Evolutionary conservation across 2,113 vertebrate species (phyloP).

Genomic region (Pogonocichla stellata): DNA sequence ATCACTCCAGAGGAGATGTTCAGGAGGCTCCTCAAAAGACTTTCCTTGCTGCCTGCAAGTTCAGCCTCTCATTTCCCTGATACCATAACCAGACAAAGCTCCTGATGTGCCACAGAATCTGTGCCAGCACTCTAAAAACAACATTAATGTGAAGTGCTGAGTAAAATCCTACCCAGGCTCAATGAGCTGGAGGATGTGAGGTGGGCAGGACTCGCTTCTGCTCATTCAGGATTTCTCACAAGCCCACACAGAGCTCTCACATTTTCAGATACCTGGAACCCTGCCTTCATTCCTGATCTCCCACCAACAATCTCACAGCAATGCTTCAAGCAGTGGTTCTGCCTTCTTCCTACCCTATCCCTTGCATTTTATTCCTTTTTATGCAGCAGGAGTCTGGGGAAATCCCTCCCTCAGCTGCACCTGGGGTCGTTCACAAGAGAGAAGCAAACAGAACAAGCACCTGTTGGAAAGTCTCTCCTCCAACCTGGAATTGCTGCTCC

Average conservation of each 20-base stretch:
- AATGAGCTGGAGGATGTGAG: background rate
- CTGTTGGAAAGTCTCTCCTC: background rate
- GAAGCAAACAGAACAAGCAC: background rate
- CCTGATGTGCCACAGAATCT: background rate
- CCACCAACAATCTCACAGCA: background rate
- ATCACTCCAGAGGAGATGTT: background rate
- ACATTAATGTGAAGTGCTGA: background rate
- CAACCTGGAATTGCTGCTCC: background rate
- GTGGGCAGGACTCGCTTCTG: constrained; percentile 3
- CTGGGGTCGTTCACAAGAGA: background rate
- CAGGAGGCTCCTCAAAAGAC: background rate
- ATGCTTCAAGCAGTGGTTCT: background rate
- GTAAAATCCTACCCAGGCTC: background rate
- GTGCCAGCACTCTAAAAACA: background rate
- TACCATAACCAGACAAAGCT: background rate
- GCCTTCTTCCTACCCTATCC: background rate
- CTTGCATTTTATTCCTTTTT: background rate
- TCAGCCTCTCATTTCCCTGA: background rate
- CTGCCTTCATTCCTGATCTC: background rate
- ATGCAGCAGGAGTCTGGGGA: background rate
- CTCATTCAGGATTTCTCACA: constrained; percentile 39
- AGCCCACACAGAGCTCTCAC: constrained; percentile 8
- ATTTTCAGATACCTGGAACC: background rate
- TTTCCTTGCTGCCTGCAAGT: background rate
- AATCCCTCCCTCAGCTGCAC: background rate